Conservation (phyloP, 2,113 vertebrate species). For the Brachyhypopomus occidentalis region DNA sequence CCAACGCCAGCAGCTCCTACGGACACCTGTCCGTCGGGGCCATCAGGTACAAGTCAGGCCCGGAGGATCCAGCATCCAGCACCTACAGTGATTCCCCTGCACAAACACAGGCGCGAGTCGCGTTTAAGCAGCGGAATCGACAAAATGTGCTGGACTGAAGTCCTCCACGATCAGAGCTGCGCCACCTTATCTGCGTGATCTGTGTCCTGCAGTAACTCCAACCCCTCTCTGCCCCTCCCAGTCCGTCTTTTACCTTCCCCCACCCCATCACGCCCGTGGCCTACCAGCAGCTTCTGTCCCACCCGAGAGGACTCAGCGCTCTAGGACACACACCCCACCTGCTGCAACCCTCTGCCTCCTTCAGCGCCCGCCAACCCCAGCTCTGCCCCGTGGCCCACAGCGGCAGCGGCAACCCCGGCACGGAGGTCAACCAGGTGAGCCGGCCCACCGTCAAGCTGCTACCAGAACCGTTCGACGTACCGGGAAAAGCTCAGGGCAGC, state of each 20-base stretch:
- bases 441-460: neutral
- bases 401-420: conserved; percentile 70
- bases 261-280: conserved; percentile 93
- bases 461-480: neutral
- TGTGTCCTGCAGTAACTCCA: neutral
- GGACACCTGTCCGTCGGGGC: conserved; percentile 94
- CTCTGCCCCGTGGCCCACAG: conserved; percentile 76
- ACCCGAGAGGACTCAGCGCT: conserved; percentile 88
- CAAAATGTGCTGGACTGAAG: no score
- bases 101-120: no score
- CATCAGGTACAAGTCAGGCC: conserved; percentile 83
- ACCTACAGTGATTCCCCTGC: no score
- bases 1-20: conserved; percentile 93
- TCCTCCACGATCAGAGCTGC: no score
- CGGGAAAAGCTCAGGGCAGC: neutral
- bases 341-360: conserved; percentile 84
- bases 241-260: conserved; percentile 92
- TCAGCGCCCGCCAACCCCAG: conserved; percentile 81
- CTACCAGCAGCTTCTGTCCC: conserved; percentile 94
- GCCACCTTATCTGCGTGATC: neutral
- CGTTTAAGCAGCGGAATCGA: no score
- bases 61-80: no score
- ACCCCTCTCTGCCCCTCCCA: conserved; percentile 61
- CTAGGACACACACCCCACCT: conserved; percentile 92
- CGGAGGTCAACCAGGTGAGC: conserved; percentile 84